Evolutionary conservation across 2,888 invertebrate species (phyloP).

Genomic region (Leptopilina myrica): DNA sequence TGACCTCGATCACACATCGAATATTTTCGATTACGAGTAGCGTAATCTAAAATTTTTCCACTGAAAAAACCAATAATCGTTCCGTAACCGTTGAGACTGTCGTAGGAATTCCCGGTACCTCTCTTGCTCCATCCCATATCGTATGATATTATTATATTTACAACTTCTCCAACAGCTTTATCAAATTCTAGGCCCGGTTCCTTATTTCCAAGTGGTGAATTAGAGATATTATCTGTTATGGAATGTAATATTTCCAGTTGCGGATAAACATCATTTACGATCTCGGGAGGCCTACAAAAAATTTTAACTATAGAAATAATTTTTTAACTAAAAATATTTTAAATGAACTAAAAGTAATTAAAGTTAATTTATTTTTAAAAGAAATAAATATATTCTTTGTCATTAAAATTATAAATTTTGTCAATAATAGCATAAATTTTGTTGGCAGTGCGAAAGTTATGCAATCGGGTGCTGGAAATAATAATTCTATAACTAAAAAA

Average conservation of each 20-base stretch:
- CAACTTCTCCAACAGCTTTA: constrained; percentile 25
- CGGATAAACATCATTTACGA: background rate
- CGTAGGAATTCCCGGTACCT: constrained; percentile 57
- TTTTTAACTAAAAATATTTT: background rate
- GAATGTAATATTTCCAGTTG: background rate
- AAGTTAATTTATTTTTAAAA: background rate
- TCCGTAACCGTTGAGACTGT: constrained; percentile 59
- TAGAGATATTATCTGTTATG: background rate
- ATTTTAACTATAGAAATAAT: background rate
- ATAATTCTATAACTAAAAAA: constrained; percentile 46
- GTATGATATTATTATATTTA: constrained; percentile 56
- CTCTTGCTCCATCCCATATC: constrained; percentile 61
- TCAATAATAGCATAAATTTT: constrained; percentile 53
- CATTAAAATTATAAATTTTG: too few relatives aligned
- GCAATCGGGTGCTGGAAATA: constrained; percentile 54
- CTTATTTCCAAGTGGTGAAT: background rate
- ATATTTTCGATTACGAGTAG: constrained; percentile 59
- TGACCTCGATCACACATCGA: constrained; percentile 55
- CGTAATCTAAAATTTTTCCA: constrained; percentile 55
- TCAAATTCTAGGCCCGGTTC: background rate
- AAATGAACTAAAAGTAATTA: background rate
- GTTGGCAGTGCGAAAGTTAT: constrained; percentile 61
- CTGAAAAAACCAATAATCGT: constrained; percentile 55
- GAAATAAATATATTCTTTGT: too few relatives aligned
- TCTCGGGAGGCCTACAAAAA: background rate